Conservation (phyloP, 2,888 invertebrate species). For the Tortrix viridana region DNA sequence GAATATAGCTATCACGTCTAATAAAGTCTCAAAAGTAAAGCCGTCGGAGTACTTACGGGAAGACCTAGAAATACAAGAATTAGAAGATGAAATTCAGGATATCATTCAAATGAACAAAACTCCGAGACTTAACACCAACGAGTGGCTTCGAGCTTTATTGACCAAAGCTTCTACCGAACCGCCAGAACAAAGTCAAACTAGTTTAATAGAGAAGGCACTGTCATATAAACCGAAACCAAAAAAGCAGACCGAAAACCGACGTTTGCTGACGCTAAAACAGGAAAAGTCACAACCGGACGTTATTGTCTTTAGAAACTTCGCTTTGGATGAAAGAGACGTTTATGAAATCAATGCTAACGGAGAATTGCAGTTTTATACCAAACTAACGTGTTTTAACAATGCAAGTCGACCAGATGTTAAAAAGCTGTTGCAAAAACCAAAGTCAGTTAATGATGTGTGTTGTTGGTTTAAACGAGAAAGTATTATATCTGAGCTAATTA, state of each 20-base stretch:
- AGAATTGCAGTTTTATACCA: slow-evolving; percentile 11
- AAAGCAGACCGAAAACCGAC: slow-evolving; percentile 11
- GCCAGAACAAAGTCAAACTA: not conserved
- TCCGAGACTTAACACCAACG: not conserved
- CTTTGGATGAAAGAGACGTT: slow-evolving; percentile 14
- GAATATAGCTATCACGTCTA: not conserved
- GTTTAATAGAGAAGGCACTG: slow-evolving; percentile 22
- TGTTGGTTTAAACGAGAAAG: slow-evolving; percentile 52
- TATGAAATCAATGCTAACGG: slow-evolving; percentile 13
- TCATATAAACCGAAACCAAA: slow-evolving; percentile 10
- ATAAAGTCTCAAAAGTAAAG: not conserved
- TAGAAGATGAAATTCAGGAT: slow-evolving; percentile 19
- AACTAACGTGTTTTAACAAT: slow-evolving; percentile 20
- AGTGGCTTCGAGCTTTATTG: not conserved
- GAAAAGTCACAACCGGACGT: not conserved
- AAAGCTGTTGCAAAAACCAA: slow-evolving; percentile 17
- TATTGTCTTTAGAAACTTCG: slow-evolving; percentile 21
- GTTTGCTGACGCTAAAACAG: slow-evolving; percentile 13
- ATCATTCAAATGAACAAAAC: slow-evolving; percentile 20
- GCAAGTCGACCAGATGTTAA: slow-evolving; percentile 8
- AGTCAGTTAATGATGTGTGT: slow-evolving; percentile 34
- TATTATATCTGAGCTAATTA: slow-evolving; percentile 39
- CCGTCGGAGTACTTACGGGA: not conserved
- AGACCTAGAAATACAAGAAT: slow-evolving; percentile 4
- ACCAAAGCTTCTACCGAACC: not conserved